Conservation (phyloP, 2,113 vertebrate genomes). For the Raja brachyura region DNA sequence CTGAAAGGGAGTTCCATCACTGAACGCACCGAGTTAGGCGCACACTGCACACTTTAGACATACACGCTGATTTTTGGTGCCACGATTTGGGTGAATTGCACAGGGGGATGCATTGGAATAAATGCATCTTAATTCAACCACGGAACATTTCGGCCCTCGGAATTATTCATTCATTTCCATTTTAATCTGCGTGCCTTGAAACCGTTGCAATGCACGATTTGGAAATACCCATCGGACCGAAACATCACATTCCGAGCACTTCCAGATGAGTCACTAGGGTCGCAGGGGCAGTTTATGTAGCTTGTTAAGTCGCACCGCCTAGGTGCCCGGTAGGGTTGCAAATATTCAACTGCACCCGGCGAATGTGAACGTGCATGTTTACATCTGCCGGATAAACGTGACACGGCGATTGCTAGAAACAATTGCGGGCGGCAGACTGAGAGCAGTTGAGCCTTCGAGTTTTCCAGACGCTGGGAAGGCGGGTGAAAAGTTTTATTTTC, state of each 20-base stretch:
- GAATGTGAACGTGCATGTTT: background rate
- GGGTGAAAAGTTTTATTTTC: background rate
- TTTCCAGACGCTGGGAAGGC: background rate
- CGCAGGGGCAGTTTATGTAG: background rate
- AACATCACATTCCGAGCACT: background rate
- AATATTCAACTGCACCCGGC: background rate
- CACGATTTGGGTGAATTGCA: background rate
- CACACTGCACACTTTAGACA: background rate
- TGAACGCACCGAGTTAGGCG: background rate
- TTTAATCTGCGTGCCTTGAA: background rate
- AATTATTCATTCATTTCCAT: background rate
- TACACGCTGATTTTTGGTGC: background rate
- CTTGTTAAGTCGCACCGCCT: background rate
- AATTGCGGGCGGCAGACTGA: background rate
- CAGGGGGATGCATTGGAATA: background rate
- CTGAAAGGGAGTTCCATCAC: background rate
- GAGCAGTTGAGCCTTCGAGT: background rate
- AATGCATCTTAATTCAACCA: background rate
- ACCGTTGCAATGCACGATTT: background rate
- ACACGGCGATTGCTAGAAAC: background rate
- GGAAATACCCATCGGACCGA: background rate
- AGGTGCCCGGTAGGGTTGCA: background rate
- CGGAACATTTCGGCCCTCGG: background rate
- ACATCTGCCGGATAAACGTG: background rate
- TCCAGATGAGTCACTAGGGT: background rate